Conservation (phyloP, 2,888 invertebrate genomes). For the Sinodicranocentrus sp. region DNA sequence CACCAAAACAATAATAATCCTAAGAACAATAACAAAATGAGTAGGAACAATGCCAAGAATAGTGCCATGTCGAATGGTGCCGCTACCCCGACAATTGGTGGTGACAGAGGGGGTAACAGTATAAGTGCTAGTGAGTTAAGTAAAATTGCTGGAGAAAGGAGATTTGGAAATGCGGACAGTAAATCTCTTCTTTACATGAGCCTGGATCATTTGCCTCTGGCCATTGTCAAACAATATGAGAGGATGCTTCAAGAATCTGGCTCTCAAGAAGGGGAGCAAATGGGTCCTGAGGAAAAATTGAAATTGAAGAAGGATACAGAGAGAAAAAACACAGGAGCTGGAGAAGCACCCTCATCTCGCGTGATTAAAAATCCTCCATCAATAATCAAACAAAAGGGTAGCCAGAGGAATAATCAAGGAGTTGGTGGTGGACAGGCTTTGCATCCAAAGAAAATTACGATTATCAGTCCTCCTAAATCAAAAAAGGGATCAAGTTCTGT, state of each 20-base stretch:
- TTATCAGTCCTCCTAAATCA: constrained; percentile 40
- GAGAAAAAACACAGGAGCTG: not conserved
- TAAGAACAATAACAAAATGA: constrained; percentile 1
- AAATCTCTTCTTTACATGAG: constrained; percentile 76
- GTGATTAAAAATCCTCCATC: constrained; percentile 44
- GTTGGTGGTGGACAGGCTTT: not conserved
- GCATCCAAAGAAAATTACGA: constrained; percentile 48
- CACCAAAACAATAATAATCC: constrained; percentile 56
- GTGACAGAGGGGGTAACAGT: constrained; percentile 11
- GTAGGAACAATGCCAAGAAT: constrained; percentile 35
- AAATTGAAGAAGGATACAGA: constrained; percentile 2
- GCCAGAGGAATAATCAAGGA: constrained; percentile 9
- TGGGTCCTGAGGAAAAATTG: constrained; percentile 15
- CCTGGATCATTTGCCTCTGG: constrained; percentile 75
- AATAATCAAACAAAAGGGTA: constrained; percentile 38
- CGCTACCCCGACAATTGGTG: not conserved
- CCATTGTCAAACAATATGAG: constrained; percentile 76
- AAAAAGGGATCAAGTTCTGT: constrained; percentile 18
- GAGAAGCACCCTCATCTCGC: not conserved
- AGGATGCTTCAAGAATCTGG: constrained; percentile 72
- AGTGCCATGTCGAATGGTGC: not conserved
- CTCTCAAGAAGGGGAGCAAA: constrained; percentile 1
- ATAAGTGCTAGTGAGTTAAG: too few species aligned
- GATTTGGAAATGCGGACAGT: constrained; percentile 72
- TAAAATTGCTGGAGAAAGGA: too few species aligned